phyloP scores from a whole-genome alignment of 2,888 invertebrate genomes.

The Leptopilina myrica region DNA sequence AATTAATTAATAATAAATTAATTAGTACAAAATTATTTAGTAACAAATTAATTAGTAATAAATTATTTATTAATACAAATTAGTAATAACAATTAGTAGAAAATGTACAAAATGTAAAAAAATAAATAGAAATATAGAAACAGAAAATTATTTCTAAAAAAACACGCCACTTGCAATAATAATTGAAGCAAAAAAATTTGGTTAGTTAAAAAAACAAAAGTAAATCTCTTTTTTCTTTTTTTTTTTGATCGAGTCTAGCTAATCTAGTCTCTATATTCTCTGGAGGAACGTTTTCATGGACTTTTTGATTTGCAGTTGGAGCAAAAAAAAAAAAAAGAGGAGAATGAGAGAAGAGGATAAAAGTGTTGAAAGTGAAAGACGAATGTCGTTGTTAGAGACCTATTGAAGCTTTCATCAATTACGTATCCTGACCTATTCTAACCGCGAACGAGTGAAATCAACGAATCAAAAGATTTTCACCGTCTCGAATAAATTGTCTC shows the following conservation, averaged over 20 bases:
- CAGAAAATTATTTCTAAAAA: neutral
- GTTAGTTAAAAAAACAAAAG: neutral
- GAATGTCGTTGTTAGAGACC: constrained; percentile 15
- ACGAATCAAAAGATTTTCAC: constrained; percentile 4
- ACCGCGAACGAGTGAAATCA: neutral
- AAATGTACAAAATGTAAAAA: too few relatives aligned
- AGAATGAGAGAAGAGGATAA: neutral
- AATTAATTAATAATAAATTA: too few relatives aligned
- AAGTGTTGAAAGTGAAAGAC: constrained; percentile 16
- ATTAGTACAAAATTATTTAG: too few relatives aligned
- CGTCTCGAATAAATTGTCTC: neutral
- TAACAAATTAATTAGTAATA: too few relatives aligned
- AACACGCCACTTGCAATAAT: neutral
- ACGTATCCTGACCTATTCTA: neutral
- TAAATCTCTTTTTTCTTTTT: neutral
- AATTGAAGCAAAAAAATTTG: neutral
- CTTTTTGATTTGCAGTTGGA: constrained; percentile 7
- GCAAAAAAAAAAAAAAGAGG: neutral
- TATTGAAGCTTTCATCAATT: constrained; percentile 33
- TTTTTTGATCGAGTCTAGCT: neutral
- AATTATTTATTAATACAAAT: too few relatives aligned
- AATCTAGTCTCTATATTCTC: constrained; percentile 6
- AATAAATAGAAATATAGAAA: too few relatives aligned
- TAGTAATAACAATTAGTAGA: too few relatives aligned
- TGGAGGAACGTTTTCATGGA: constrained; percentile 5